Conservation (phyloP, 37 sponge, comb jelly and placozoan species). For the Tethya wilhelma region DNA sequence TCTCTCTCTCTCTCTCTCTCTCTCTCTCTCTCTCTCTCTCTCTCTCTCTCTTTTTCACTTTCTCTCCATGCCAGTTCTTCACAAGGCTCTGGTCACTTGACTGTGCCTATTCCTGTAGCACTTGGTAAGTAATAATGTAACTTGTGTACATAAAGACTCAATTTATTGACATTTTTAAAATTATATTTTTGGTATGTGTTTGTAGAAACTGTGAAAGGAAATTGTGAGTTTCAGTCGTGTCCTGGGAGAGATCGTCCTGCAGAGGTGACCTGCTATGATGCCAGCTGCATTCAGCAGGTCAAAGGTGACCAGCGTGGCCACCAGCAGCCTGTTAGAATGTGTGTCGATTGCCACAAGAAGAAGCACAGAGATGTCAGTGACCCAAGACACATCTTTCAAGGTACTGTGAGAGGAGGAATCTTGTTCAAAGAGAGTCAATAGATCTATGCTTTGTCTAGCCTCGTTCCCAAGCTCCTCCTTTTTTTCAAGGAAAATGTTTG, state of each 20-base stretch:
- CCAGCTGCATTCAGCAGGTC: constrained; percentile 60
- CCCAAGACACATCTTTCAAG: constrained; percentile 33
- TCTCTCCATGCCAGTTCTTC: too few species aligned
- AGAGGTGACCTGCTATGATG: constrained; percentile 65
- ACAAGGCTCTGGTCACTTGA: too few species aligned
- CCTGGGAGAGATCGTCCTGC: constrained; percentile 48
- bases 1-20: too few species aligned
- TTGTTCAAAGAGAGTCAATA: not conserved
- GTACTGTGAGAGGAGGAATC: not conserved
- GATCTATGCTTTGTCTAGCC: too few species aligned
- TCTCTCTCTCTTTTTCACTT: too few species aligned
- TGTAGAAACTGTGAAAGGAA: constrained; percentile 60
- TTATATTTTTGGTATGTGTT: not conserved
- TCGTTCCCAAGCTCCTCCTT: too few species aligned
- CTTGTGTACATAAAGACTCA: not conserved
- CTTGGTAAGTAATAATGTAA: not conserved
- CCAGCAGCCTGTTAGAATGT: constrained; percentile 65
- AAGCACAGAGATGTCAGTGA: constrained; percentile 51
- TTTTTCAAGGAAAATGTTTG: too few species aligned
- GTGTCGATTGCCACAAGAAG: constrained; percentile 50
- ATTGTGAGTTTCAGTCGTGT: constrained; percentile 71
- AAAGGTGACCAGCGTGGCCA: too few species aligned
- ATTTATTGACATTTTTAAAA: not conserved
- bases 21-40: too few species aligned
- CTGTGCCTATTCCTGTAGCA: too few species aligned